Percentiles rank a stretch among this genome's conserved stretches.
phyloP scores from a whole-genome alignment of 1,140 invertebrate genomes.

The Cyrtorhinus lividipennis region DNA sequence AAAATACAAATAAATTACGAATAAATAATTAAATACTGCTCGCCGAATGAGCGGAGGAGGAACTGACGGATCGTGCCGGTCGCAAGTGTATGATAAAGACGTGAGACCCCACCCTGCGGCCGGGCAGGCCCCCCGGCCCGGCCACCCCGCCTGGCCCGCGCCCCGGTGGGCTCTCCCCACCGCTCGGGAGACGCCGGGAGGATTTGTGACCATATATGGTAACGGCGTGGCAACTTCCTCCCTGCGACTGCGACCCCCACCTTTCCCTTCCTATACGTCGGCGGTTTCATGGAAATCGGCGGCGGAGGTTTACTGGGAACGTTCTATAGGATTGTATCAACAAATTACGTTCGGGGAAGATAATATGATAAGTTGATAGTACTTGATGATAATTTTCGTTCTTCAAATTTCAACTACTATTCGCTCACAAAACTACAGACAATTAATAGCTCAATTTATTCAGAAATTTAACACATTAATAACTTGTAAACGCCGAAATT shows the following conservation, averaged over 20 bases:
- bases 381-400: background rate
- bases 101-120: constrained; percentile 5
- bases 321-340: no score
- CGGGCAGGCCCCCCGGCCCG: background rate
- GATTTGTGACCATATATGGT: constrained; percentile 41
- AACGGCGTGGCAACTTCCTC: constrained; percentile 28
- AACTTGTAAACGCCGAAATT: no score
- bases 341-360: background rate
- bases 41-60: constrained; percentile 9
- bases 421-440: no score
- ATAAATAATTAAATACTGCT: background rate
- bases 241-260: background rate
- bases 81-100: constrained; percentile 19
- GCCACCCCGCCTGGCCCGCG: constrained; percentile 23
- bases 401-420: no score
- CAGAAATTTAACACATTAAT: no score
- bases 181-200: constrained; percentile 30
- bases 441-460: no score
- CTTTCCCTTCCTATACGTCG: background rate
- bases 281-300: background rate
- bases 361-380: background rate
- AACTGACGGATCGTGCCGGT: constrained; percentile 14
- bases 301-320: background rate
- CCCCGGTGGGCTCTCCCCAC: background rate
- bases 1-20: background rate